Percentiles rank a stretch among this genome's conserved stretches.
Conservation (phyloP, 2,113 vertebrate species). For the Varanus salvator region DNA sequence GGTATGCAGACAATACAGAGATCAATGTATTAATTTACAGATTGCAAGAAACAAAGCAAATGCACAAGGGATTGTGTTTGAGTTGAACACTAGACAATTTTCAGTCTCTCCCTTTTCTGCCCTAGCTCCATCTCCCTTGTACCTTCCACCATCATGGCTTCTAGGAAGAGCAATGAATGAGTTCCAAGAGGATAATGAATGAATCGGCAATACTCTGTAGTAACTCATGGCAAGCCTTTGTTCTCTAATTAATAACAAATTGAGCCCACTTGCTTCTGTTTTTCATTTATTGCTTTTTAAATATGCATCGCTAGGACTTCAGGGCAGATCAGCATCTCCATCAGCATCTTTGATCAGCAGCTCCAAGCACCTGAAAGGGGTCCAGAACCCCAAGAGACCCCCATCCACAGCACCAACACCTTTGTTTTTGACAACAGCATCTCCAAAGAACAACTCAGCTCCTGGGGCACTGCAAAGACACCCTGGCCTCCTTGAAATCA, state of each 20-base stretch:
- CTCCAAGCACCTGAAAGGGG: too few species aligned
- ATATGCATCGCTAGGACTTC: not conserved
- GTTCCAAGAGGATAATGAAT: not conserved
- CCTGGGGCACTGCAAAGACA: not conserved
- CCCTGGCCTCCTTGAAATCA: not conserved
- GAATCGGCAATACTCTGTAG: not conserved
- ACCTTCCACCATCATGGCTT: not conserved
- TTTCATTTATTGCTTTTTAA: not conserved
- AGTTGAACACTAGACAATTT: not conserved
- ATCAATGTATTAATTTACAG: not conserved
- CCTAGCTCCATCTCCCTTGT: not conserved
- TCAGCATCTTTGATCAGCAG: not conserved
- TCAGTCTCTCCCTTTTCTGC: not conserved
- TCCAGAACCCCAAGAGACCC: not conserved
- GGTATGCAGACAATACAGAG: not conserved
- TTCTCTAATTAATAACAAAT: not conserved
- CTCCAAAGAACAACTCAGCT: not conserved
- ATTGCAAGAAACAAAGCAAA: not conserved
- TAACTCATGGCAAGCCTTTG: not conserved
- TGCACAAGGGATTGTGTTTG: not conserved
- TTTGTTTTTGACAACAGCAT: too few species aligned
- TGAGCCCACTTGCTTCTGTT: not conserved
- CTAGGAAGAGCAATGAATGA: not conserved
- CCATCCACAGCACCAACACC: not conserved
- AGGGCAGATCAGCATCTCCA: not conserved